Conservation (phyloP, 92 coral and sea anemone genomes). For the Palythoa grandis region DNA sequence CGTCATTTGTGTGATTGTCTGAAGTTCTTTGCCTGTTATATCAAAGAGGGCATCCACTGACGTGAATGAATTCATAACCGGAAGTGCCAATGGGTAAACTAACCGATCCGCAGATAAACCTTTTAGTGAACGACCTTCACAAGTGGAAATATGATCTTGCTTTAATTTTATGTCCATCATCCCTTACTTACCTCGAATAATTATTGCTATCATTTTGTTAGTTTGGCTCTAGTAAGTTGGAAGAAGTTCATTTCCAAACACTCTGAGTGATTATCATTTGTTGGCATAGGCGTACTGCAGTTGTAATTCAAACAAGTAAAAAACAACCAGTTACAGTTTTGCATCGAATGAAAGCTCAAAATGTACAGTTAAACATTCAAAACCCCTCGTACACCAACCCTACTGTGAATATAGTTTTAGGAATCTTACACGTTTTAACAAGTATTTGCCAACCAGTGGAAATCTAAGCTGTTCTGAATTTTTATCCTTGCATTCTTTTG, state of each 20-base stretch:
- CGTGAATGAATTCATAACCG: slow-evolving; percentile 39
- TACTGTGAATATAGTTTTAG: not conserved
- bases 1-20: slow-evolving; percentile 24
- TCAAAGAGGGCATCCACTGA: slow-evolving; percentile 30
- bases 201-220: not conserved
- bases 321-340: too few species aligned
- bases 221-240: not conserved
- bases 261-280: not conserved
- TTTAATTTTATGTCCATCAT: slow-evolving; percentile 34
- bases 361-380: too few species aligned
- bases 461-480: not conserved
- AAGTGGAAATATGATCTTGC: slow-evolving; percentile 20
- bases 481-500: not conserved
- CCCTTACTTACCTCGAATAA: slow-evolving; percentile 3
- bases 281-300: not conserved
- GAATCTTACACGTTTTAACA: too few species aligned
- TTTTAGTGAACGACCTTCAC: slow-evolving; percentile 13
- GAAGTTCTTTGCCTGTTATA: slow-evolving; percentile 6
- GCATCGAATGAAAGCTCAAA: too few species aligned
- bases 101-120: slow-evolving; percentile 34
- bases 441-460: not conserved
- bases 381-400: not conserved
- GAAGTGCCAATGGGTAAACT: slow-evolving; percentile 31
- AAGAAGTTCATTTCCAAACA: not conserved
- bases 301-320: too few species aligned